These are phyloP conservation scores for Drosophila picticornis DNA, from an alignment of 2,888 invertebrate species.

Conservation along the genomic window DNA sequence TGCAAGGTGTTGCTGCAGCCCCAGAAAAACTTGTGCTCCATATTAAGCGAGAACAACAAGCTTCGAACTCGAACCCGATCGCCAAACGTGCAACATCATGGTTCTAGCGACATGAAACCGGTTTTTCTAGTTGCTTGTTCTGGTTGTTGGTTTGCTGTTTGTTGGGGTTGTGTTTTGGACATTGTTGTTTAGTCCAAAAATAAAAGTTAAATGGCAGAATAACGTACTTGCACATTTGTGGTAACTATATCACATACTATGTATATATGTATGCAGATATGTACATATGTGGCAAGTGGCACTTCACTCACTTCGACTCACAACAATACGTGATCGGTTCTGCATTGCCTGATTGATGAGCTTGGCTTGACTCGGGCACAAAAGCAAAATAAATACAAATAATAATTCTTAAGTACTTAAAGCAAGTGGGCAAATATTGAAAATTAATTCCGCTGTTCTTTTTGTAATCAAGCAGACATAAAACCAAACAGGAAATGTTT, in stretches of 20 bases:
- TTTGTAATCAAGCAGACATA: slow-evolving; percentile 1
- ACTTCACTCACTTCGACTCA: slow-evolving; percentile 48
- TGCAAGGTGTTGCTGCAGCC: slow-evolving; percentile 44
- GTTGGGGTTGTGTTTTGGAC: slow-evolving; percentile 22
- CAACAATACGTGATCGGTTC: slow-evolving; percentile 57
- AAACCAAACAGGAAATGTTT: slow-evolving; percentile 7
- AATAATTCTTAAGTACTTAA: slow-evolving; percentile 3
- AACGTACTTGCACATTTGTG: slow-evolving; percentile 12
- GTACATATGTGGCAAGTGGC: slow-evolving; percentile 46
- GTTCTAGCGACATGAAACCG: slow-evolving; percentile 69
- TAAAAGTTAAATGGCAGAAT: slow-evolving; percentile 54
- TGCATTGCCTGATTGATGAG: slow-evolving; percentile 62
- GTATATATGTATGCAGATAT: neutral
- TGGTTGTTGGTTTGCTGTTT: slow-evolving; percentile 18
- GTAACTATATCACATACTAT: slow-evolving; percentile 1
- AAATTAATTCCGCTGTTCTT: slow-evolving; percentile 1
- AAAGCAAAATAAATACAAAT: slow-evolving; percentile 1
- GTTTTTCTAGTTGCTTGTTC: slow-evolving; percentile 57
- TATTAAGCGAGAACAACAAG: slow-evolving; percentile 42
- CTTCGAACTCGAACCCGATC: slow-evolving; percentile 39
- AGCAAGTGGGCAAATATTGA: slow-evolving; percentile 4
- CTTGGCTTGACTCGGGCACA: neutral
- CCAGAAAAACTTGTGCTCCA: slow-evolving; percentile 58
- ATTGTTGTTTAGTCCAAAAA: slow-evolving; percentile 68
- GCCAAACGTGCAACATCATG: slow-evolving; percentile 67